Evolutionary conservation across 2,888 invertebrate species (phyloP).

Genomic region (Sylvicola fuscatus): DNA sequence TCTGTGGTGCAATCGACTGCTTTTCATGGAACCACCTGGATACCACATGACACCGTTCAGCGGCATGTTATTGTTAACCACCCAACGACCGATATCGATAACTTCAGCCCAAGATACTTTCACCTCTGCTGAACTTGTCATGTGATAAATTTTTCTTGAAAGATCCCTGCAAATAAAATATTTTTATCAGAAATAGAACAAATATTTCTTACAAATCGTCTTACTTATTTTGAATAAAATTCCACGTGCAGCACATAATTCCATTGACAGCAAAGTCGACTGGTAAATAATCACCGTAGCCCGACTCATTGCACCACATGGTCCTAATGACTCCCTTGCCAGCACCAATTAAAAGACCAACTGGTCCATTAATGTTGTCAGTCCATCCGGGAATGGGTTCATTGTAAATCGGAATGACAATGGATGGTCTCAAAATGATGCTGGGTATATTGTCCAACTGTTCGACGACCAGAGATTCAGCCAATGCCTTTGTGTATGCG

Average conservation of each 20-base stretch:
- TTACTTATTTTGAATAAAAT: constrained; percentile 36
- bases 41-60: constrained; percentile 75
- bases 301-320: constrained; percentile 62
- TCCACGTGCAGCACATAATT: constrained; percentile 43
- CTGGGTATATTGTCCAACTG: constrained; percentile 56
- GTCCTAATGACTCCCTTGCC: constrained; percentile 79
- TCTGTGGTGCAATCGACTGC: constrained; percentile 52
- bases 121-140: constrained; percentile 62
- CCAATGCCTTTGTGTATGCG: constrained; percentile 82
- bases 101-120: constrained; percentile 78
- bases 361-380: constrained; percentile 86
- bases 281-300: constrained; percentile 61
- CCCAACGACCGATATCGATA: constrained; percentile 56
- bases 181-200: constrained; percentile 6
- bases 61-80: constrained; percentile 58
- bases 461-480: constrained; percentile 65
- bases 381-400: constrained; percentile 80
- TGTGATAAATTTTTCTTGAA: constrained; percentile 39
- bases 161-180: constrained; percentile 27
- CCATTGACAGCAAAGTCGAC: constrained; percentile 68
- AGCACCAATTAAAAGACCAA: constrained; percentile 57
- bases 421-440: constrained; percentile 67
- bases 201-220: constrained; percentile 6
- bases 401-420: constrained; percentile 73
- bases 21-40: constrained; percentile 77